These are phyloP conservation scores for Poeciliopsis turrubarensis DNA, from an alignment of 2,113 vertebrate species.

Conservation along the genomic window DNA sequence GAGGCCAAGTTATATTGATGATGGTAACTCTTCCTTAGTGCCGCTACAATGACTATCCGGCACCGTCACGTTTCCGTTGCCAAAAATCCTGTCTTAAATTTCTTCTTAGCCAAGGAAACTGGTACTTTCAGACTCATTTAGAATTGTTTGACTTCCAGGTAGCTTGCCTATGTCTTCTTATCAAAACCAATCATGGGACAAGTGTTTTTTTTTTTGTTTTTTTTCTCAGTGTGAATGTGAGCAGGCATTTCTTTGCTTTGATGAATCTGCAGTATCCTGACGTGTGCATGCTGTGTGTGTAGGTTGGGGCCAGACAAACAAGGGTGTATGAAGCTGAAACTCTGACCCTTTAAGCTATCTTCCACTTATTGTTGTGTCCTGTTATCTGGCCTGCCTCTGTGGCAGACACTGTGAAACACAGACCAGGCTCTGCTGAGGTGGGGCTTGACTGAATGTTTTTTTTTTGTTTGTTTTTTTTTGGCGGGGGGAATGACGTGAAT, in stretches of 20 bases:
- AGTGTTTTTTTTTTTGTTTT: conserved; percentile 47
- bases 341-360: conserved; percentile 66
- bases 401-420: conserved; percentile 76
- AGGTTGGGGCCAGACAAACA: conserved; percentile 32
- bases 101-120: conserved; percentile 73
- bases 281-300: conserved; percentile 18
- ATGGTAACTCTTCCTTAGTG: conserved; percentile 63
- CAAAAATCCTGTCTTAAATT: conserved; percentile 67
- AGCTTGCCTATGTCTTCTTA: conserved; percentile 55
- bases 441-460: conserved; percentile 60
- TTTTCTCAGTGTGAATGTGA: conserved; percentile 67
- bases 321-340: conserved; percentile 25
- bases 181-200: conserved; percentile 44
- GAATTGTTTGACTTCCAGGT: conserved; percentile 71
- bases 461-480: conserved; percentile 29
- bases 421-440: conserved; percentile 49
- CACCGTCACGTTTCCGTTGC: conserved; percentile 57
- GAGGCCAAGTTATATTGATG: conserved; percentile 63
- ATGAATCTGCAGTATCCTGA: conserved; percentile 48
- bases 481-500: conserved; percentile 15
- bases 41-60: conserved; percentile 42
- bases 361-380: conserved; percentile 54
- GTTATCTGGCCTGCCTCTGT: conserved; percentile 63
- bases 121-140: conserved; percentile 65
- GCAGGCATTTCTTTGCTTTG: conserved; percentile 26